A percentile compares a stretch with the other conserved stretches of the same genome.
These are phyloP conservation scores for Dendroctonus valens DNA, from an alignment of 1,140 invertebrate genomes.

Conservation along the genomic window DNA sequence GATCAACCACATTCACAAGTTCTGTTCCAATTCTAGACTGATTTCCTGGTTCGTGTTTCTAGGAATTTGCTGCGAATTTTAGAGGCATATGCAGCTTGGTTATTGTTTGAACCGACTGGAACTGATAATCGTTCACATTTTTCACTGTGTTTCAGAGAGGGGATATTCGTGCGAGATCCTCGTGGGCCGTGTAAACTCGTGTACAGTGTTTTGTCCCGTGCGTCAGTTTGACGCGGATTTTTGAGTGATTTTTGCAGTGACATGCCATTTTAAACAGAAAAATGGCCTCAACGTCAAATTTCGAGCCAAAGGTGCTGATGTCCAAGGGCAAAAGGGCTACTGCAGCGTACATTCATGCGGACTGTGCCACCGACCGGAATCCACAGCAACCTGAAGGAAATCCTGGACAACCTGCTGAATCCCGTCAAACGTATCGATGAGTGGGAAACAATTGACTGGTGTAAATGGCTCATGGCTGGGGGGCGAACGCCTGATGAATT, in stretches of 20 bases:
- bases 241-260: conserved; percentile 36
- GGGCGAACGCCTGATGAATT: conserved; percentile 90
- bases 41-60: no score
- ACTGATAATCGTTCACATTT: no score
- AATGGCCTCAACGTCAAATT: conserved; percentile 56
- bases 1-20: no score
- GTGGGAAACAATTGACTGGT: conserved; percentile 88
- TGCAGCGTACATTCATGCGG: conserved; percentile 74
- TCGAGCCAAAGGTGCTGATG: conserved; percentile 68
- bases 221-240: conserved; percentile 37
- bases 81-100: no score
- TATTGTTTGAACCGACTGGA: no score
- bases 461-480: conserved; percentile 89
- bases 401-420: conserved; percentile 81
- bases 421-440: conserved; percentile 82
- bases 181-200: no score
- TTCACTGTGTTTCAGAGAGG: no score
- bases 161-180: no score
- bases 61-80: no score
- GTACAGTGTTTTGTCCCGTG: background rate
- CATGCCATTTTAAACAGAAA: conserved; percentile 42
- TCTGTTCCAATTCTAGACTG: no score
- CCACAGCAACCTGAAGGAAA: conserved; percentile 72
- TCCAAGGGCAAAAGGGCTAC: conserved; percentile 74
- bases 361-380: conserved; percentile 65